Conservation (phyloP, 2,797 vertebrate genomes). For the Periophthalmus magnuspinnatus region DNA sequence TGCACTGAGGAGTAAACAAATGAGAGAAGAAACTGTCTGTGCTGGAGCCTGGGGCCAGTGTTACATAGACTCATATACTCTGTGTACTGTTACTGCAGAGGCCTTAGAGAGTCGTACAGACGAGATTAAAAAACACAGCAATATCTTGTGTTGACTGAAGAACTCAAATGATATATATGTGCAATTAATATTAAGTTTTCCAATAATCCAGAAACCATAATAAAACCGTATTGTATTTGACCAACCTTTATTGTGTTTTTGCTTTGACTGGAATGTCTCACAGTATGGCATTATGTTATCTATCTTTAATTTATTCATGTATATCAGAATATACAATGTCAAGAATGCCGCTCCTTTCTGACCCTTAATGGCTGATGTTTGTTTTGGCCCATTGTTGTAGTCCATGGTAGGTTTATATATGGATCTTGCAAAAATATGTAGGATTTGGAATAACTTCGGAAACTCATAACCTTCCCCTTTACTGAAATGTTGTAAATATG, state of each 20-base stretch:
- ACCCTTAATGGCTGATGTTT: too few relatives aligned
- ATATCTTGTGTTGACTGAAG: conserved; percentile 9
- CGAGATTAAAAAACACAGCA: conserved; percentile 3
- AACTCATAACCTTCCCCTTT: neutral
- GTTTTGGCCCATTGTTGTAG: neutral
- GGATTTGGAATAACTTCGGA: neutral
- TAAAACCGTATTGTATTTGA: neutral
- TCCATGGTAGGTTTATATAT: too few relatives aligned
- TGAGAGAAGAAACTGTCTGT: conserved; percentile 38
- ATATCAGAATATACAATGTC: neutral
- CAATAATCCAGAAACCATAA: neutral
- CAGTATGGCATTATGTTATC: too few relatives aligned
- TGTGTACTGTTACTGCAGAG: conserved; percentile 16
- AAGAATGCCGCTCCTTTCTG: neutral
- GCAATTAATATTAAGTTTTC: neutral
- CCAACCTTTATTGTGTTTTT: too few relatives aligned
- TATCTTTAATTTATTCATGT: too few relatives aligned
- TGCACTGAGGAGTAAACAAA: conserved; percentile 41
- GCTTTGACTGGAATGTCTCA: too few relatives aligned
- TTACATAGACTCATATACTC: conserved; percentile 29
- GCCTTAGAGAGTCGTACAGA: conserved; percentile 10
- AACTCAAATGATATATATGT: neutral
- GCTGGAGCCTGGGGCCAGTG: conserved; percentile 41
- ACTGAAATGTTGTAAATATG: neutral
- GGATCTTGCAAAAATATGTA: neutral